Evolutionary conservation across 2,888 invertebrate genomes (phyloP), one percentile per base, ranked within the genome.

Genomic region (Tetragonula carbonaria): DNA sequence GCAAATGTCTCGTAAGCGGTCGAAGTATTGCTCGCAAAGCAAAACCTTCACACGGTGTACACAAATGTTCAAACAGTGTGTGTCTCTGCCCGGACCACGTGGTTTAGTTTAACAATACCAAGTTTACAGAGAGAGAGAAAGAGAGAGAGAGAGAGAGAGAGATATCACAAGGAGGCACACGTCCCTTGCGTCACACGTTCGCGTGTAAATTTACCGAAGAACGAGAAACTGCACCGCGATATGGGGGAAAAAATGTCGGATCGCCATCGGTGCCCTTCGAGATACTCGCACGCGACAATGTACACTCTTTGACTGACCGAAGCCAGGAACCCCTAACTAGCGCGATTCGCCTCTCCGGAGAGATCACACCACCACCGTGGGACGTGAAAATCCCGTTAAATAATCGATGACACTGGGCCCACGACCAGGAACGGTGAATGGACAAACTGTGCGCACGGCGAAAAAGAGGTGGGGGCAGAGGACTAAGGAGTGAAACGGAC

Each of bases 381-480:
- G 55, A 82, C 84, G 73, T 78, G 70, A 16, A 33, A 78, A 82
- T 90, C 86, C 90, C 90, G 90, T 90, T 90, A 90, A 90, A 87
- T 85, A 88, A 90, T 87, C 90, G 73, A 72, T 77, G 86, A 90
- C 88, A 90, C 85, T 82, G 83, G 86, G 81, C 80, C 78, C 74
- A 74, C 67, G 51, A 68, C 66, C 70, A 74, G 57, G 68, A 66
- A 71, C 66, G 78, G 80, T 68, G 79, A 78, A 85, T 73, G 82
- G 80, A 68, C 79, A 63, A 74, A 79, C 67, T 68, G 74, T 33
- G 72, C 55, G 74, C 66, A 74, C 55, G 33, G 18, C 33, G 45
- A 74, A 23, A 65, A 55, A 55, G 65, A 73, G 57, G 59, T 59
- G n/a, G 51, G 16, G 71, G 38, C 68, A 66, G 11, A 45, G 57